Base-by-base conservation (phyloP, 1,140 invertebrate genomes). In the Adelges cooleyi region DNA sequence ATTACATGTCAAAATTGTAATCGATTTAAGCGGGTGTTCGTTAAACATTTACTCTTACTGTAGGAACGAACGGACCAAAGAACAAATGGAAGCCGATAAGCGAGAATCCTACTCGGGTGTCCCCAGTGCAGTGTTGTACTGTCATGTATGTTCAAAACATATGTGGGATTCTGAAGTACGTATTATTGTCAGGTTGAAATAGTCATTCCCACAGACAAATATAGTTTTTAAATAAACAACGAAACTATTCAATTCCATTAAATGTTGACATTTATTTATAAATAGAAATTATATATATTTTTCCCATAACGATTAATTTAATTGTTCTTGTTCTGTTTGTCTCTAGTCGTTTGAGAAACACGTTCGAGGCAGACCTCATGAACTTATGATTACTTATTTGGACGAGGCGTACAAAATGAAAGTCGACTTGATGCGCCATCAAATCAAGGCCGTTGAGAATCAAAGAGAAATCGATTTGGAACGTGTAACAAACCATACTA, bases 151-250 rank as follows among this genome's bases (percentile, higher is more conserved):
- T 71, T 83, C 81, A 69, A 86, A 86, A 71, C 81, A 84, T 66
- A 89, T 90, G 87, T 89, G 87, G 86, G 86, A 90, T 72, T 86
- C 85, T 68, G 75, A 71, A 66, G 78, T 80, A 74, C 72, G 72
- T 73, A 56, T 8, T 36, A 23, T 23, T 54, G n/a, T 65, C 18
- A 0, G n/a, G n/a, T n/a, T n/a, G n/a, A n/a, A n/a, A n/a, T n/a
- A n/a, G n/a, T n/a, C n/a, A n/a, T n/a, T n/a, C n/a, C n/a, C n/a
- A n/a, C n/a, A n/a, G n/a, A n/a, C n/a, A n/a, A n/a, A n/a, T n/a
- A n/a, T n/a, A n/a, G n/a, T n/a, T n/a, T n/a, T n/a, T n/a, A n/a
- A n/a, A n/a, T n/a, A n/a, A n/a, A n/a, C n/a, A n/a, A n/a, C n/a
- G n/a, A n/a, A n/a, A n/a, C n/a, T n/a, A n/a, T n/a, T n/a, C n/a